phyloP scores from a whole-genome alignment of 2,888 invertebrate species.

The Eupithecia insigniata region DNA sequence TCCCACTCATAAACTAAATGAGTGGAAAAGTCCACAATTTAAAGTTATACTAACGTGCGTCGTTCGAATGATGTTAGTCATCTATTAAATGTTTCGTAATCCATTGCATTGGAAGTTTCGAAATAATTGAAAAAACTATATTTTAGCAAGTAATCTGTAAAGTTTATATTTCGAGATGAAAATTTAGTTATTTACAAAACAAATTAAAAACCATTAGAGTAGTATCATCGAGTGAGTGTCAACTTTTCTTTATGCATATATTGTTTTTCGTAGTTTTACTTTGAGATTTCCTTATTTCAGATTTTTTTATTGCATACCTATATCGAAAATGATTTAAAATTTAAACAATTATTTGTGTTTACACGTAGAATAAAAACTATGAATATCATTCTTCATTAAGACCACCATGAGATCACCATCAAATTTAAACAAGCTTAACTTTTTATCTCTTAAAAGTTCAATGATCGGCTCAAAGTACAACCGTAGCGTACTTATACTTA shows the following conservation, averaged over 20 bases:
- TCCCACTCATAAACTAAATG: not conserved
- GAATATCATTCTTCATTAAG: not conserved
- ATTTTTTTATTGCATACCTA: not conserved
- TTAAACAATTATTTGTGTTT: not conserved
- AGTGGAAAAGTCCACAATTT: not conserved
- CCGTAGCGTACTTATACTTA: not conserved
- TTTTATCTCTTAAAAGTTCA: slow-evolving; percentile 7
- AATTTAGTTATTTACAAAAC: not conserved
- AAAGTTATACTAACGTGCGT: not conserved
- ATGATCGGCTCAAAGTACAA: slow-evolving; percentile 2
- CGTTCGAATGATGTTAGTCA: not conserved
- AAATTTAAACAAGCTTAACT: slow-evolving; percentile 8
- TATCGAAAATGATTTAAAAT: not conserved
- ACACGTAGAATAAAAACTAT: not conserved
- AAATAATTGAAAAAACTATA: not conserved
- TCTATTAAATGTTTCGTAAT: not conserved
- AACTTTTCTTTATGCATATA: not conserved
- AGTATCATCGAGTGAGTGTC: not conserved
- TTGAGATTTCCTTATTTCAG: not conserved
- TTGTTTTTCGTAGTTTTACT: not conserved
- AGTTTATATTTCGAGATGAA: not conserved
- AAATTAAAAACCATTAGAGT: not conserved
- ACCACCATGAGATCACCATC: not conserved
- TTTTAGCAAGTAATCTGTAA: not conserved
- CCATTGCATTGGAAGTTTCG: not conserved